These are phyloP conservation scores for Saturnia pavonia DNA, from an alignment of 2,888 invertebrate species.

Conservation along the genomic window DNA sequence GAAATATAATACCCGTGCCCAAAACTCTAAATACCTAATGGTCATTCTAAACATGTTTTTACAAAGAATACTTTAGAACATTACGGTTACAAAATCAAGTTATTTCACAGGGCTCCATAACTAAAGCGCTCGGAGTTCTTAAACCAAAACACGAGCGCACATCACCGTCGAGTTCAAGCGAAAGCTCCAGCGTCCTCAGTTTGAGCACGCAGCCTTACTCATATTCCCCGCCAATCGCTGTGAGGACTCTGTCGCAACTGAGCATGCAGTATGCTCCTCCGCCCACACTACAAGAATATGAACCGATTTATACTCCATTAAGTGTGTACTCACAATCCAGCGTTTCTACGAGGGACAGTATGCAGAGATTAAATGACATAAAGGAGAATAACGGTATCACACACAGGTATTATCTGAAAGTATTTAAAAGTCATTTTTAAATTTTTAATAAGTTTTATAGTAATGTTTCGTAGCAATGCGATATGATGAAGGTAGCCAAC, in stretches of 20 bases:
- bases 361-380: conserved; percentile 74
- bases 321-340: conserved; percentile 76
- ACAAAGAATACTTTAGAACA: too few species aligned
- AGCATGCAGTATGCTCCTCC: conserved; percentile 84
- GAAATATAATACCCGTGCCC: too few species aligned
- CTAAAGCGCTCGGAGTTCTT: conserved; percentile 87
- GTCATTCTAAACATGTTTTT: too few species aligned
- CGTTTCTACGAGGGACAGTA: conserved; percentile 71
- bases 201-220: conserved; percentile 75
- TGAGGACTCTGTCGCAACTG: conserved; percentile 79
- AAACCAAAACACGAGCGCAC: conserved; percentile 84
- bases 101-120: conserved; percentile 86
- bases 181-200: conserved; percentile 82
- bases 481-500: too few species aligned
- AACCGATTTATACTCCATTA: conserved; percentile 74
- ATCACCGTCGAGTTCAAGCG: conserved; percentile 86
- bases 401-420: conserved; percentile 55
- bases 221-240: conserved; percentile 79
- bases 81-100: background rate
- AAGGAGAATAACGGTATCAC: conserved; percentile 67
- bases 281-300: conserved; percentile 79
- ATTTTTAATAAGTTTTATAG: background rate
- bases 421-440: background rate
- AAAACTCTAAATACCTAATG: too few species aligned
- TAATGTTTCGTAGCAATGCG: too few species aligned